A percentile compares a stretch with the other conserved stretches of the same genome.
Conservation (phyloP, 2,113 vertebrate species). For the Podarcis cretensis region DNA sequence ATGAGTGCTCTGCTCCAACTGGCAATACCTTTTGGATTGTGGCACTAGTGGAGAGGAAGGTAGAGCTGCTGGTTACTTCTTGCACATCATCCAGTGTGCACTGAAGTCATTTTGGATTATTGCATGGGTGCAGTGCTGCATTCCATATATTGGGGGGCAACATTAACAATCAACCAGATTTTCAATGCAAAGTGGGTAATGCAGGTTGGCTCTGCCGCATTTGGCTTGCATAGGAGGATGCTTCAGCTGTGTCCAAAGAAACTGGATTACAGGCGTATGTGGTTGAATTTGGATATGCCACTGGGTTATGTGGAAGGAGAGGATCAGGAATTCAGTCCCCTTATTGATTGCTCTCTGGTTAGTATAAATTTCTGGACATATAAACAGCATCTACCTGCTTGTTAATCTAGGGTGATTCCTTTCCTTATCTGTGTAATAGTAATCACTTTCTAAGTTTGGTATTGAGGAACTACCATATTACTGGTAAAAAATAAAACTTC, state of each 20-base stretch:
- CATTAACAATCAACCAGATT: neutral
- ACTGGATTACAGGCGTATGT: neutral
- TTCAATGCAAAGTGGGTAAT: neutral
- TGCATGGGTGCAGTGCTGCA: neutral
- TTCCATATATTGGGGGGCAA: neutral
- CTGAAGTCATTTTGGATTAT: neutral
- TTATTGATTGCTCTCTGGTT: neutral
- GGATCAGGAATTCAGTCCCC: neutral
- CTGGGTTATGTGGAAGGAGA: neutral
- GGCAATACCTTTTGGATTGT: neutral
- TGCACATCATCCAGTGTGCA: neutral
- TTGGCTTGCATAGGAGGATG: neutral
- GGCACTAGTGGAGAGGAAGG: neutral
- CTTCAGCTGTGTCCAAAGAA: neutral
- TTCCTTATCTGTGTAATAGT: neutral
- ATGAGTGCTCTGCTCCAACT: neutral
- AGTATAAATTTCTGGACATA: neutral
- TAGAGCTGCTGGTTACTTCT: neutral
- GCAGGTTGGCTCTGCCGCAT: neutral
- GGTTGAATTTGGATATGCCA: neutral
- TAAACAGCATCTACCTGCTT: neutral
- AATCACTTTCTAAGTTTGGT: neutral
- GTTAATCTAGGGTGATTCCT: neutral
- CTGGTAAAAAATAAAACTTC: too few relatives aligned
- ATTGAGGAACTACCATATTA: too few relatives aligned